A percentile compares a stretch with the other conserved stretches of the same genome.
Evolutionary conservation across 2,797 vertebrate genomes (phyloP).

Genomic region (Phoebastria nigripes): DNA sequence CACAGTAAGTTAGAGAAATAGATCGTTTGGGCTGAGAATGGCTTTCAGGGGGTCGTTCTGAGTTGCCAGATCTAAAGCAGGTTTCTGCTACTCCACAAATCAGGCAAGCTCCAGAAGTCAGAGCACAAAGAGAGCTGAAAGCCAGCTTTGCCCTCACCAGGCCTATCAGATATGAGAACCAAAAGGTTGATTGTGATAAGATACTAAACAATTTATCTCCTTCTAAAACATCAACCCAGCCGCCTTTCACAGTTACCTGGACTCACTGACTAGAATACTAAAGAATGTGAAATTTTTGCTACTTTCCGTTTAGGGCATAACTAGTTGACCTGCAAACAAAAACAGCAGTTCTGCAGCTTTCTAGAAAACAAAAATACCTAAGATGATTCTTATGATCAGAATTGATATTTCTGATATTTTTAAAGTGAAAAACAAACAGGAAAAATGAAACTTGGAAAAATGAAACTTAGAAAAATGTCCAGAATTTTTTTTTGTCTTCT

Average conservation of each 20-base stretch:
- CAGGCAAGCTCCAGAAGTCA: background rate
- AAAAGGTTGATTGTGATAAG: background rate
- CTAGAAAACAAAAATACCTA: background rate
- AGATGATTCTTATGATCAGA: background rate
- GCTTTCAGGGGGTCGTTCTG: background rate
- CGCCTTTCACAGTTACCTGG: background rate
- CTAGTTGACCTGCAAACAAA: background rate
- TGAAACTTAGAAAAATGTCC: background rate
- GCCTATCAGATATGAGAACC: background rate
- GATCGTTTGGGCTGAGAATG: background rate
- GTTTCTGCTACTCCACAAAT: background rate
- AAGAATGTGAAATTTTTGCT: background rate
- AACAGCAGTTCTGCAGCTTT: background rate
- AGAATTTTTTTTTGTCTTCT: background rate
- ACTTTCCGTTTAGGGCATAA: background rate
- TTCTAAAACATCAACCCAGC: background rate
- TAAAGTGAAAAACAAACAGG: background rate
- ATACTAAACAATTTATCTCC: background rate
- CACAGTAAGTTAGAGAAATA: background rate
- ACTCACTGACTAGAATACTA: background rate
- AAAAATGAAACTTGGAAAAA: background rate
- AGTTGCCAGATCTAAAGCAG: background rate
- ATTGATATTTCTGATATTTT: background rate
- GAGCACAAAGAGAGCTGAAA: background rate
- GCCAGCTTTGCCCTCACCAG: background rate